Evolutionary conservation across 30 jellyfish, hydroid and myxozoan species (phyloP).

Genomic region (Chrysaora quinquecirrha): DNA sequence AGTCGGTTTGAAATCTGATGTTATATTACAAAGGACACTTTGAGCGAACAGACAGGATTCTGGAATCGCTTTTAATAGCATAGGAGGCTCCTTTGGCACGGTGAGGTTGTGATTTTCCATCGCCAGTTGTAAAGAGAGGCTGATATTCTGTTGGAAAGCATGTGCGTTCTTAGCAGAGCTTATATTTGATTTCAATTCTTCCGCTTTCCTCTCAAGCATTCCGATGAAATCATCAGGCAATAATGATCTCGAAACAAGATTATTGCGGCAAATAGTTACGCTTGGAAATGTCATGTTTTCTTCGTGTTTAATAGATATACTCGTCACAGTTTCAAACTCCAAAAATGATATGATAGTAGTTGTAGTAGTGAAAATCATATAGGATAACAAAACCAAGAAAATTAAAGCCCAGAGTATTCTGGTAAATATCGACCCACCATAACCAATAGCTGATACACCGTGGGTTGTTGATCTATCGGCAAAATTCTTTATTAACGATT

Average conservation of each 20-base stretch:
- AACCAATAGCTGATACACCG: constrained; percentile 37
- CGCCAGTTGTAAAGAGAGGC: neutral
- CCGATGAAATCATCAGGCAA: constrained; percentile 6
- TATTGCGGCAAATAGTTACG: constrained; percentile 54
- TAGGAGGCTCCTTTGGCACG: constrained; percentile 17
- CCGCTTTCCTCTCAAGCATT: neutral
- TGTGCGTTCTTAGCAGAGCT: neutral
- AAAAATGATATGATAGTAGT: constrained; percentile 26
- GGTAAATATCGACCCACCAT: neutral
- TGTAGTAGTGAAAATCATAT: neutral
- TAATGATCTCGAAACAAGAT: constrained; percentile 1
- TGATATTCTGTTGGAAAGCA: neutral
- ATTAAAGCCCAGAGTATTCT: neutral
- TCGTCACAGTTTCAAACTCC: constrained; percentile 16
- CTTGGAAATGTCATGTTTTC: constrained; percentile 42
- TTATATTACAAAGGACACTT: constrained; percentile 2
- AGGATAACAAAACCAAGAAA: neutral
- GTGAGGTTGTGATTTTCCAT: constrained; percentile 43
- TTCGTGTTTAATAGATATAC: neutral
- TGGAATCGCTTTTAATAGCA: constrained; percentile 8
- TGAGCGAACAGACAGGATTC: constrained; percentile 33
- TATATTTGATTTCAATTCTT: neutral
- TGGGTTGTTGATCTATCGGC: constrained; percentile 50
- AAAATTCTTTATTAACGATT: neutral
- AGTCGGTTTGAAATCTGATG: constrained; percentile 42